phyloP scores from a whole-genome alignment of 2,113 vertebrate species.

The Nicator chloris region DNA sequence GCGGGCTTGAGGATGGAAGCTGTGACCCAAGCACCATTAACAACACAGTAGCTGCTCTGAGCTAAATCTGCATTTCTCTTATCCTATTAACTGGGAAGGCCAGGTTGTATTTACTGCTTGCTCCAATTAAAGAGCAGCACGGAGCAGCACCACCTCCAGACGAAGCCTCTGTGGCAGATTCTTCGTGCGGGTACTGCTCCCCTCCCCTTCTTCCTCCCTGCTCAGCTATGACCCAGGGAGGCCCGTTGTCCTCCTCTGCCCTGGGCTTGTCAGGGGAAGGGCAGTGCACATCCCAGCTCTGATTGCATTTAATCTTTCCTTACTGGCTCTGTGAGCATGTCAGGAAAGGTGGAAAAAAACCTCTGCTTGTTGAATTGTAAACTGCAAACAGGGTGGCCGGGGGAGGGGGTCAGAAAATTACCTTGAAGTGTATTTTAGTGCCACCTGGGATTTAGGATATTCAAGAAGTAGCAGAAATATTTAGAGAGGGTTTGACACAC shows the following conservation, averaged over 20 bases:
- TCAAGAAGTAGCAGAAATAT: neutral
- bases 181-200: fast-evolving
- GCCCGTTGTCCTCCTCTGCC: neutral
- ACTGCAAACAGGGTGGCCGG: fast-evolving
- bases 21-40: neutral
- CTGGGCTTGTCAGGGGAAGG: neutral
- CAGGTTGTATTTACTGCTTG: neutral
- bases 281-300: neutral
- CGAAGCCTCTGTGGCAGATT: neutral
- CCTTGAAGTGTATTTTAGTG: neutral
- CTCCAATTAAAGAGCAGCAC: neutral
- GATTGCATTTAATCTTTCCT: neutral
- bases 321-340: neutral
- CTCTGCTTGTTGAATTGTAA: neutral
- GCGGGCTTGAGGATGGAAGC: neutral
- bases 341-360: neutral
- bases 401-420: neutral
- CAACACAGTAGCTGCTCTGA: neutral
- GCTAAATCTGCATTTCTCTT: slow-evolving; percentile 38
- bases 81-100: slow-evolving; percentile 18
- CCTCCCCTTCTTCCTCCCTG: neutral
- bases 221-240: fast-evolving
- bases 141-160: neutral
- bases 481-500: neutral
- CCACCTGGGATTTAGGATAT: neutral